Conservation (phyloP, 2,113 vertebrate species). For the Tonatia bakeri region DNA sequence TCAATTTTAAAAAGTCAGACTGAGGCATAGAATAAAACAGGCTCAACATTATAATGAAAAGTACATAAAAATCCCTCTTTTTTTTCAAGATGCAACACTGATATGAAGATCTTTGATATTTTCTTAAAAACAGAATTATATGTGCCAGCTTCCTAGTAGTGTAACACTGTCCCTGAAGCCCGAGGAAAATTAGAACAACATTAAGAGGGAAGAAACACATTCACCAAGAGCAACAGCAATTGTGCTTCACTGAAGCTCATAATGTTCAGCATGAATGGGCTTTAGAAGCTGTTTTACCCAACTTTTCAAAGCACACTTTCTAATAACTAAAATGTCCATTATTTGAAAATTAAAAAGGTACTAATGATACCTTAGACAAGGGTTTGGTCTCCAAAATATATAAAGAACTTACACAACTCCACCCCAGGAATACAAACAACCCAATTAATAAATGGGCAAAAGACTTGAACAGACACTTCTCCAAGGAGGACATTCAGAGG, state of each 20-base stretch:
- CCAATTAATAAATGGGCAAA: background rate
- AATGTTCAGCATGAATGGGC: background rate
- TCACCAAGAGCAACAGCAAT: background rate
- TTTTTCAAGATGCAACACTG: background rate
- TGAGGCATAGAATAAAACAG: background rate
- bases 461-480: background rate
- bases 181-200: background rate
- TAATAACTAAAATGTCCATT: background rate
- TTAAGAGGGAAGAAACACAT: background rate
- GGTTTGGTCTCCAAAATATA: too few relatives aligned
- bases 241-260: background rate
- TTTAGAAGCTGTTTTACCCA: background rate
- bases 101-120: constrained; percentile 1
- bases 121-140: constrained; percentile 16
- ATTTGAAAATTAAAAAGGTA: background rate
- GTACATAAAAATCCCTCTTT: background rate
- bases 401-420: too few relatives aligned
- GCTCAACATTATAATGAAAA: background rate
- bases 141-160: background rate
- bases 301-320: background rate
- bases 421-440: too few relatives aligned
- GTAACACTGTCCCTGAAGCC: background rate
- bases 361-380: too few relatives aligned
- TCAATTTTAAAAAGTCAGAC: constrained; percentile 38
- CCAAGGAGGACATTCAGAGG: background rate